Conservation (phyloP, 1,140 invertebrate species). For the Vanessa atalanta region DNA sequence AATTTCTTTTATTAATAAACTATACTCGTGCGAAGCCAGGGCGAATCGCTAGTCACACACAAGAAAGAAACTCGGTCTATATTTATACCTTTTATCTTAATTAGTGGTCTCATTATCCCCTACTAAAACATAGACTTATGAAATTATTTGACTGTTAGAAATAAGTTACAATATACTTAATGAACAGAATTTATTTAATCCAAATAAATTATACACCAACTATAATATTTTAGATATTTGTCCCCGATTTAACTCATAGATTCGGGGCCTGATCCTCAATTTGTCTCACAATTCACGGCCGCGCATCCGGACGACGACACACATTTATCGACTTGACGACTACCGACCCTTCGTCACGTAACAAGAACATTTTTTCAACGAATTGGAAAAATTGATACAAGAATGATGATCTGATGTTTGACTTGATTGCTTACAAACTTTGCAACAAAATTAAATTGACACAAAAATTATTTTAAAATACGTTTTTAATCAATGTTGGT, state of each 20-base stretch:
- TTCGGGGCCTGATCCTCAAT: conserved; percentile 10
- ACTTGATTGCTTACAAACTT: not conserved
- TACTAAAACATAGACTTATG: too few relatives aligned
- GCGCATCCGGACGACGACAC: conserved; percentile 10
- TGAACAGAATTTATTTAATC: not conserved
- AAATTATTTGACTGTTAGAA: too few relatives aligned
- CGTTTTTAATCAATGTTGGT: too few relatives aligned
- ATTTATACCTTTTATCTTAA: too few relatives aligned
- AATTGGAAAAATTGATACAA: not conserved
- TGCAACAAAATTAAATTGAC: too few relatives aligned
- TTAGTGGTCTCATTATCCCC: too few relatives aligned
- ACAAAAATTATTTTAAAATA: too few relatives aligned
- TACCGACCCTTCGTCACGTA: conserved; percentile 13
- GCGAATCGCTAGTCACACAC: too few relatives aligned
- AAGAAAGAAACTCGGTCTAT: too few relatives aligned
- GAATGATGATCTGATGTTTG: not conserved
- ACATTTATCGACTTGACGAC: conserved; percentile 13
- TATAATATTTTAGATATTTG: not conserved
- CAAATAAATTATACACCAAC: not conserved
- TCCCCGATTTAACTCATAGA: not conserved
- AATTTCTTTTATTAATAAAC: too few relatives aligned
- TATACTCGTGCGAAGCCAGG: too few relatives aligned
- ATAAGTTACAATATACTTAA: too few relatives aligned
- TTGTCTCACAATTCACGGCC: conserved; percentile 1
- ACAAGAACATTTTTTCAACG: not conserved